Evolutionary conservation across 2,888 invertebrate species (phyloP).

Genomic region (Brachylomia viminalis): DNA sequence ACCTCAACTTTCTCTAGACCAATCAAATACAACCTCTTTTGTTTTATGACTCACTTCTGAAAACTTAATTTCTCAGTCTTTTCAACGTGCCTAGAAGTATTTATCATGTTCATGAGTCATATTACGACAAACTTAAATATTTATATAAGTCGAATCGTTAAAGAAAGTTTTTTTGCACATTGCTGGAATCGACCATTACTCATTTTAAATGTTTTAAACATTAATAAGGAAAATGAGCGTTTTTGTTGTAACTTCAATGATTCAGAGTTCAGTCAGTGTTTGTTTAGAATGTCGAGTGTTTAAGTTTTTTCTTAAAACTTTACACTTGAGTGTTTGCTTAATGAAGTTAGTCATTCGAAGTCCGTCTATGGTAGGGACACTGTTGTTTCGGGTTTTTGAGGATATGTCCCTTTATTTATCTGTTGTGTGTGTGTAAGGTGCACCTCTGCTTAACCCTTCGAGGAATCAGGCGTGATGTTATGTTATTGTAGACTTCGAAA

Average conservation of each 20-base stretch:
- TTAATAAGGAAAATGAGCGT: conserved; percentile 29
- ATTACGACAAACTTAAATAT: background rate
- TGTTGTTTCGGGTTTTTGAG: background rate
- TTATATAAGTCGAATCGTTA: conserved; percentile 17
- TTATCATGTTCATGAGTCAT: conserved; percentile 24
- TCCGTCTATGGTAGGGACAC: conserved; percentile 32
- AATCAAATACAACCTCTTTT: background rate
- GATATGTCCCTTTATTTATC: conserved; percentile 2
- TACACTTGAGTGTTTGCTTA: conserved; percentile 30
- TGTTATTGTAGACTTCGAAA: background rate
- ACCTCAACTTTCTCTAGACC: background rate
- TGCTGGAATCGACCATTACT: conserved; percentile 29
- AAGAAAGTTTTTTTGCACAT: conserved; percentile 26
- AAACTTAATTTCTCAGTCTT: background rate
- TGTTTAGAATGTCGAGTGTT: conserved; percentile 20
- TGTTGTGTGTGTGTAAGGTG: background rate
- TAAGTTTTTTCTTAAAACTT: conserved; percentile 33
- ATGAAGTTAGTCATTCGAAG: conserved; percentile 52
- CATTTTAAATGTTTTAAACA: conserved; percentile 24
- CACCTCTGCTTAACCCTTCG: background rate
- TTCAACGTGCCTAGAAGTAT: background rate
- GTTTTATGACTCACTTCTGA: conserved; percentile 22
- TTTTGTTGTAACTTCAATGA: conserved; percentile 40
- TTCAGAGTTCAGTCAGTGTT: conserved; percentile 46
- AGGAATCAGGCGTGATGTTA: no score